Conservation (phyloP, 2,797 vertebrate genomes). For the Sebastes cheni region DNA sequence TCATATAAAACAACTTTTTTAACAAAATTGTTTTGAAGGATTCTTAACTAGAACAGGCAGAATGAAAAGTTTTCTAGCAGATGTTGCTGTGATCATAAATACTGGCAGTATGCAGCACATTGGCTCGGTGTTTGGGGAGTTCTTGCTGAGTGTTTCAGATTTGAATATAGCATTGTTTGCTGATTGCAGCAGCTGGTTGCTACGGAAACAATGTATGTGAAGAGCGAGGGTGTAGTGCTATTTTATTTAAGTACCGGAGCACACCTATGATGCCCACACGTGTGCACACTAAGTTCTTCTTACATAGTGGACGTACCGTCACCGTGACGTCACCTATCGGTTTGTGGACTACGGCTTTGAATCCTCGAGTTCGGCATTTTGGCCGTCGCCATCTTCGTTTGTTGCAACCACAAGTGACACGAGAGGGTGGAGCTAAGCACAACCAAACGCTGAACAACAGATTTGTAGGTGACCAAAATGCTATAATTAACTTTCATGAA, state of each 20-base stretch:
- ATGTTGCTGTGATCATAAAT: background rate
- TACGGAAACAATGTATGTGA: background rate
- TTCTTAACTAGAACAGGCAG: background rate
- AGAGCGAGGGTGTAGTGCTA: background rate
- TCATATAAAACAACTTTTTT: background rate
- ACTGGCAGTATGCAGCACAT: background rate
- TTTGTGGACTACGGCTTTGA: too few species aligned
- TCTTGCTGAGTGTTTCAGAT: background rate
- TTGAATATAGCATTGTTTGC: background rate
- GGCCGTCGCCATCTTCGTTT: too few species aligned
- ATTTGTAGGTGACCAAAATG: too few species aligned
- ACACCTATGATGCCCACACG: background rate
- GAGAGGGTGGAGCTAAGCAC: too few species aligned
- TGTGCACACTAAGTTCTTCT: background rate
- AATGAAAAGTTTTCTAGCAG: background rate
- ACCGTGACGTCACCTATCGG: too few species aligned
- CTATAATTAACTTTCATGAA: too few species aligned
- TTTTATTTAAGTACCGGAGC: background rate
- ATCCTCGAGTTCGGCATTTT: too few species aligned
- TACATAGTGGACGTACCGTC: too few species aligned
- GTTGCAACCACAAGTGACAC: too few species aligned
- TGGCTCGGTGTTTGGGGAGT: background rate
- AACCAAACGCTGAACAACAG: too few species aligned
- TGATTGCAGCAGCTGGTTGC: conserved; percentile 1
- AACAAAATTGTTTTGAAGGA: background rate